Conservation (phyloP, 2,797 vertebrate genomes). For the Hypotaenidia philippensis region DNA sequence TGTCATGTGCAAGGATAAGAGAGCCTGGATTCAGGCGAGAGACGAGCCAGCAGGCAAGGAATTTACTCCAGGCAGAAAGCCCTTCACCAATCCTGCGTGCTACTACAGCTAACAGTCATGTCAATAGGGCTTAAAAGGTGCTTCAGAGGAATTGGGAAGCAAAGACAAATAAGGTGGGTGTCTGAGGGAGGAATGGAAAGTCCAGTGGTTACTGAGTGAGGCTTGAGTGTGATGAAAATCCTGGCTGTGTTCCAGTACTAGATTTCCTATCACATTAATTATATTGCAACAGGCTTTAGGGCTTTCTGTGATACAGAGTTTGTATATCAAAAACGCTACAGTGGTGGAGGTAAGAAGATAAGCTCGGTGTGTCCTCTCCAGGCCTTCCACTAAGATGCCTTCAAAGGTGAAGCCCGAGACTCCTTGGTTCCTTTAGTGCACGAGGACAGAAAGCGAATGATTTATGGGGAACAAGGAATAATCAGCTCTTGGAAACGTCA, state of each 20-base stretch:
- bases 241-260: conserved; percentile 56
- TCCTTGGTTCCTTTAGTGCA: background rate
- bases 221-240: conserved; percentile 72
- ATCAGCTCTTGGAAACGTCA: background rate
- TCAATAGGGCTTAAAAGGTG: conserved; percentile 59
- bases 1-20: background rate
- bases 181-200: conserved; percentile 52
- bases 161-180: conserved; percentile 65
- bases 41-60: background rate
- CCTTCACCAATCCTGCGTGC: background rate
- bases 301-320: conserved; percentile 18
- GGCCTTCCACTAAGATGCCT: background rate
- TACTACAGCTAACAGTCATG: conserved; percentile 29
- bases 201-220: conserved; percentile 63
- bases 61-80: conserved; percentile 30
- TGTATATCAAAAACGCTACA: background rate
- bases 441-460: background rate
- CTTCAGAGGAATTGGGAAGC: conserved; percentile 46
- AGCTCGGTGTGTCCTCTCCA: background rate
- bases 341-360: background rate
- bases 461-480: background rate
- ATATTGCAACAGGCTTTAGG: conserved; percentile 22
- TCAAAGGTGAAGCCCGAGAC: background rate
- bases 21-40: conserved; percentile 30
- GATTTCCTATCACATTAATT: conserved; percentile 65